These are phyloP conservation scores for Gymnoscelis rufifasciata DNA, from an alignment of 2,888 invertebrate genomes.

Conservation along the genomic window DNA sequence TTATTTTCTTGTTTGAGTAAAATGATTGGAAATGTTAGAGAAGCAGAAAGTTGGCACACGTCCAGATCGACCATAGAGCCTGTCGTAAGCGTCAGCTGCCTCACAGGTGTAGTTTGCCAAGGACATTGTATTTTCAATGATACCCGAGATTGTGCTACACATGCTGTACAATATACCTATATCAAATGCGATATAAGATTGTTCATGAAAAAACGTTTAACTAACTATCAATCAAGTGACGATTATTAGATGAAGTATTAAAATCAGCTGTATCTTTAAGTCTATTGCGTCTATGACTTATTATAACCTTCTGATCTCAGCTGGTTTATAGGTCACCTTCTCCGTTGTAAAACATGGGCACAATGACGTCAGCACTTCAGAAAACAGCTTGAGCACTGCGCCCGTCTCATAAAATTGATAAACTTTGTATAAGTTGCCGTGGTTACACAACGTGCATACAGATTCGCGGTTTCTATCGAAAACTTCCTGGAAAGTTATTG, in stretches of 20 bases:
- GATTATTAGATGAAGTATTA: constrained; percentile 17
- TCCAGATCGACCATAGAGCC: constrained; percentile 9
- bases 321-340: constrained; percentile 19
- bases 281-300: constrained; percentile 18
- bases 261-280: constrained; percentile 10
- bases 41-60: constrained; percentile 14
- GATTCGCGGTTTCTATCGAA: constrained; percentile 23
- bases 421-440: constrained; percentile 21
- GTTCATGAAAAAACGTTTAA: constrained; percentile 17
- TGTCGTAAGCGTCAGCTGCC: constrained; percentile 10
- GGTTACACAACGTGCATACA: constrained; percentile 23
- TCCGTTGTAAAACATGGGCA: constrained; percentile 12
- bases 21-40: not conserved
- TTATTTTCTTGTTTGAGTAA: constrained; percentile 9
- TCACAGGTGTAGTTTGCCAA: constrained; percentile 9
- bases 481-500: constrained; percentile 33
- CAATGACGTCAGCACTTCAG: constrained; percentile 20
- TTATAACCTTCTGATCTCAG: constrained; percentile 13
- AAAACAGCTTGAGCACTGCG: constrained; percentile 14
- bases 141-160: constrained; percentile 6
- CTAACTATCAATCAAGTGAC: constrained; percentile 22
- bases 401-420: constrained; percentile 22
- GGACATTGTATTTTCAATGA: constrained; percentile 8
- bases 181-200: constrained; percentile 14
- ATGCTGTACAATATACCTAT: constrained; percentile 9